Conservation (phyloP, 1,140 invertebrate species). For the Archegozetes longisetosus region DNA sequence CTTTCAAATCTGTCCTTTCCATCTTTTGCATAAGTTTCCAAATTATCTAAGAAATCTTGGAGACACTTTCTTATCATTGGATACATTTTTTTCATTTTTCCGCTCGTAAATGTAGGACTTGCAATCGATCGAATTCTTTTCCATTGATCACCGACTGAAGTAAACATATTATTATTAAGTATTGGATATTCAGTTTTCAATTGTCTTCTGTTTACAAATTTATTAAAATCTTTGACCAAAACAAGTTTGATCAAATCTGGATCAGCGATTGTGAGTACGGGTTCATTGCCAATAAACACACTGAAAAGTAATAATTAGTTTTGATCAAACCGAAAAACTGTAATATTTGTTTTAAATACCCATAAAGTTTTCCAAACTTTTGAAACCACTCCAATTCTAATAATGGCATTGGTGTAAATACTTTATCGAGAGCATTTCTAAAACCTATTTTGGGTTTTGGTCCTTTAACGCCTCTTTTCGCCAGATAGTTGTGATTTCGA, state of each 20-base stretch:
- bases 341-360: slow-evolving; percentile 2
- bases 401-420: neutral
- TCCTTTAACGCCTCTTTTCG: neutral
- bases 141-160: slow-evolving; percentile 34
- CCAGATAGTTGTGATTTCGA: neutral
- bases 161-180: neutral
- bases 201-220: slow-evolving; percentile 15
- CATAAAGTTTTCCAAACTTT: slow-evolving; percentile 16
- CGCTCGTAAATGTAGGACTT: slow-evolving; percentile 39
- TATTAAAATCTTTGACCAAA: slow-evolving; percentile 19
- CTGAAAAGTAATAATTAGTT: slow-evolving; percentile 9
- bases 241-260: slow-evolving; percentile 20
- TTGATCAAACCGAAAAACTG: neutral
- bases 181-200: neutral
- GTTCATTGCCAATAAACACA: slow-evolving; percentile 16
- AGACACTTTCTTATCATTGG: slow-evolving; percentile 19
- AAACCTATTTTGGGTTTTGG: neutral
- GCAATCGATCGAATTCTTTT: slow-evolving; percentile 37
- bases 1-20: neutral
- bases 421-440: neutral
- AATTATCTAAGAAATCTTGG: neutral
- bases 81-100: slow-evolving; percentile 38
- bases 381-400: neutral
- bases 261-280: slow-evolving; percentile 17
- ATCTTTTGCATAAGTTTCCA: neutral